A percentile compares a stretch with the other conserved stretches of the same genome.
Conservation (phyloP, 2,113 vertebrate species). For the Poecile atricapillus region DNA sequence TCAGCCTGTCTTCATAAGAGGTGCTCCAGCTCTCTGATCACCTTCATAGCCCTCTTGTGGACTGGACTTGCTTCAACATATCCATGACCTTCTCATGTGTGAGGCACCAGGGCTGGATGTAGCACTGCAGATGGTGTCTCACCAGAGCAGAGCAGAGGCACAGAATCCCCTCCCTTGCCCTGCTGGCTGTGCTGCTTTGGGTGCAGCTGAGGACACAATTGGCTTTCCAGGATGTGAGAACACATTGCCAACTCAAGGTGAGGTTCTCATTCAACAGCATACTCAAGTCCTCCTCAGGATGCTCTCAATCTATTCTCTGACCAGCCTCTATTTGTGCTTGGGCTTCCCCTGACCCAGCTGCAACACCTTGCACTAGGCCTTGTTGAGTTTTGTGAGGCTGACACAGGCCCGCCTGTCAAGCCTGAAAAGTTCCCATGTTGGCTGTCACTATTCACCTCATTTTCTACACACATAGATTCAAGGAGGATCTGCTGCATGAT, state of each 20-base stretch:
- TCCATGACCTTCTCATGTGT: background rate
- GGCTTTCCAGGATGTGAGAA: background rate
- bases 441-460: background rate
- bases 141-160: background rate
- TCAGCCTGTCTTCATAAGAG: background rate
- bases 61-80: background rate
- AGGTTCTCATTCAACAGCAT: background rate
- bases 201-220: background rate
- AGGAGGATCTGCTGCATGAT: background rate
- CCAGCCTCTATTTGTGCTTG: background rate
- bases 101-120: background rate
- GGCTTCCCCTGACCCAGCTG: background rate
- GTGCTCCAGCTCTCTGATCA: background rate
- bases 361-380: background rate
- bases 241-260: background rate
- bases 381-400: background rate
- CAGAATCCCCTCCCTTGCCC: fast-evolving
- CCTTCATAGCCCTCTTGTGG: background rate
- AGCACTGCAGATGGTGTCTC: background rate
- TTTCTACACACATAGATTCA: background rate
- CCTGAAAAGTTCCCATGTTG: background rate
- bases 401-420: too few species aligned
- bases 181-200: background rate
- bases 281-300: background rate
- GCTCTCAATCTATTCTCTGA: background rate